A percentile compares a stretch with the other conserved stretches of the same genome.
Conservation (phyloP, 1,140 invertebrate genomes). For the Chrysomallon squamiferum region DNA sequence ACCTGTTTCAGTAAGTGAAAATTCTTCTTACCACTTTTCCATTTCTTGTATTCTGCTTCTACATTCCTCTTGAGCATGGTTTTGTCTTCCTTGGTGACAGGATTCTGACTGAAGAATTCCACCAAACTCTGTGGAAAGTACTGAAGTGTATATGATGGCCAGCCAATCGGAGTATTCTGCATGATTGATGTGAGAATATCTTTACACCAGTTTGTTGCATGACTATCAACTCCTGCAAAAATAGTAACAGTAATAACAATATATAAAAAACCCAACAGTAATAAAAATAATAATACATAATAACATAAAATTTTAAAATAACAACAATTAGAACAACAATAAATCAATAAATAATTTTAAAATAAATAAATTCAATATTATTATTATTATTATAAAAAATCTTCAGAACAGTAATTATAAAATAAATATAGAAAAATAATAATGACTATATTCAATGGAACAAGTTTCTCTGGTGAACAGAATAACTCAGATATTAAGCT, state of each 20-base stretch:
- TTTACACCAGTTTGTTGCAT: slow-evolving; percentile 85
- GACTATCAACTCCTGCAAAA: slow-evolving; percentile 64
- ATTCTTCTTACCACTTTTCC: slow-evolving; percentile 73
- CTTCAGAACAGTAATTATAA: too few species aligned
- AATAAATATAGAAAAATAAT: too few species aligned
- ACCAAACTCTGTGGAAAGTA: slow-evolving; percentile 87
- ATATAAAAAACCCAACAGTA: background rate
- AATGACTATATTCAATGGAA: too few species aligned
- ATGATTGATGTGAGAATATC: slow-evolving; percentile 89
- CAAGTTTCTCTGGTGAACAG: too few species aligned
- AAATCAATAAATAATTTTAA: too few species aligned
- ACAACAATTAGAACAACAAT: too few species aligned
- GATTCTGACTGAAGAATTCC: slow-evolving; percentile 79
- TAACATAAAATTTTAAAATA: too few species aligned
- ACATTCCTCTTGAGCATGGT: slow-evolving; percentile 72
- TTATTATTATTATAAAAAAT: too few species aligned
- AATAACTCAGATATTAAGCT: too few species aligned
- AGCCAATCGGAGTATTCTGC: slow-evolving; percentile 92
- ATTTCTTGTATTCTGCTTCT: slow-evolving; percentile 84
- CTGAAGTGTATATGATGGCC: slow-evolving; percentile 89
- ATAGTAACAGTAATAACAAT: background rate
- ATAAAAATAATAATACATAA: too few species aligned
- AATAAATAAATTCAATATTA: too few species aligned
- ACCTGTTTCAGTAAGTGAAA: too few species aligned
- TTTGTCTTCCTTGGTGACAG: slow-evolving; percentile 88